Conservation (phyloP, 2,113 vertebrate species). For the Motacilla tschutschensis region DNA sequence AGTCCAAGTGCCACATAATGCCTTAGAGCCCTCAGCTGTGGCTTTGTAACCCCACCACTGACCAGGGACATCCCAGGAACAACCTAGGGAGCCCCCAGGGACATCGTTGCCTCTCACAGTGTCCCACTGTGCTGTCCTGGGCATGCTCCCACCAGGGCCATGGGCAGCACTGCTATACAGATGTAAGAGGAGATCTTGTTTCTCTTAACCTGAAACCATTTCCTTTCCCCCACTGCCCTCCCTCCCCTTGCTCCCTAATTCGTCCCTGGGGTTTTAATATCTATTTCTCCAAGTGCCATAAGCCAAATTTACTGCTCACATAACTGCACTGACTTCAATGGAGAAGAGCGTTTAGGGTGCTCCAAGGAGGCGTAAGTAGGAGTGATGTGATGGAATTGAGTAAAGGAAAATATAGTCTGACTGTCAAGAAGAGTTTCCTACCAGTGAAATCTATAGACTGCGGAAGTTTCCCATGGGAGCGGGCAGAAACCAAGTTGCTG, state of each 20-base stretch:
- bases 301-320: conserved; percentile 57
- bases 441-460: conserved; percentile 59
- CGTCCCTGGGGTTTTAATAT: conserved; percentile 32
- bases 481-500: conserved; percentile 53
- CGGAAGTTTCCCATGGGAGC: conserved; percentile 51
- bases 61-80: background rate
- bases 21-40: background rate
- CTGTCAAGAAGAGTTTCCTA: conserved; percentile 66
- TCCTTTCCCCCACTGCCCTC: conserved; percentile 46
- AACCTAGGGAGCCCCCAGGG: background rate
- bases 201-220: conserved; percentile 66
- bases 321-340: conserved; percentile 44
- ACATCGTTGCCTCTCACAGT: background rate
- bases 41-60: fast-evolving
- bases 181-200: conserved; percentile 62
- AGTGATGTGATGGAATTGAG: conserved; percentile 65
- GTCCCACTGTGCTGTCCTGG: fast-evolving
- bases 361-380: conserved; percentile 62
- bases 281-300: conserved; percentile 54
- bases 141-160: background rate
- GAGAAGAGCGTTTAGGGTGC: conserved; percentile 44
- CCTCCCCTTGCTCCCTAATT: conserved; percentile 23
- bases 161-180: background rate
- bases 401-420: conserved; percentile 61
- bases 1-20: background rate